Base-by-base conservation (phyloP, 2,113 vertebrate species). In the Zosterops lateralis region DNA sequence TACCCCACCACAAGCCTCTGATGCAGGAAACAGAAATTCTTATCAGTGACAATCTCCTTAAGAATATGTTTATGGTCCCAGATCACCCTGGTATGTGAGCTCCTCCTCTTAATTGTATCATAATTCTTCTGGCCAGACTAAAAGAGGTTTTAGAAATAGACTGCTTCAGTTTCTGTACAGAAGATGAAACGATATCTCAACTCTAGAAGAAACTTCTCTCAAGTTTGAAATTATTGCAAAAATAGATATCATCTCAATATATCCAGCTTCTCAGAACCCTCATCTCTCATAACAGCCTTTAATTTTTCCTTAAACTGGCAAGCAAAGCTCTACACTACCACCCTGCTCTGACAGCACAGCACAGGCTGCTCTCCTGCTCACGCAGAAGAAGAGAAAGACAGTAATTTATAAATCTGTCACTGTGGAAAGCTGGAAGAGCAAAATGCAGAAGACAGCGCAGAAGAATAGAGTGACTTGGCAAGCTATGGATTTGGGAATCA, bases 21-120 rank as follows among this genome's bases (percentile, higher is more conserved):
- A 42, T 44, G 29, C 0, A 0, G 21, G 42, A 93, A 36, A 31
- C 16, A 38, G 50, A 62, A 75, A 44, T 16, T 87, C 8, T 0
- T 26, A 65, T 34, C 42, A 47, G 20, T 61, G 62, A 76, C 78
- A 80, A 56, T 19, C 19, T 53, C 73, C 31, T 62, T 44, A 65
- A 66, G 28, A 74, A 68, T 14, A 65, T 3, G 10, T 45, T 77
- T 73, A 68, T 3, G 6, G 36, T 25, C 26, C 47, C 64, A 77
- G 24, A 80, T 66, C 47, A 47, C 38, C n/a, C 34, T 42, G 22
- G 28, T 13, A 21, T 14, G 21, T 0, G 10, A 77, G 21, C 28
- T 9, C 5, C 14, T 62, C 66, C 68, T 79, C 28, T 40, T 65
- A 62, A 54, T 70, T 83, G 72, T 65, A 34, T 38, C 34, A 29